These are phyloP conservation scores for Poliocrania exsul DNA, from an alignment of 2,797 vertebrate species.

Conservation along the genomic window DNA sequence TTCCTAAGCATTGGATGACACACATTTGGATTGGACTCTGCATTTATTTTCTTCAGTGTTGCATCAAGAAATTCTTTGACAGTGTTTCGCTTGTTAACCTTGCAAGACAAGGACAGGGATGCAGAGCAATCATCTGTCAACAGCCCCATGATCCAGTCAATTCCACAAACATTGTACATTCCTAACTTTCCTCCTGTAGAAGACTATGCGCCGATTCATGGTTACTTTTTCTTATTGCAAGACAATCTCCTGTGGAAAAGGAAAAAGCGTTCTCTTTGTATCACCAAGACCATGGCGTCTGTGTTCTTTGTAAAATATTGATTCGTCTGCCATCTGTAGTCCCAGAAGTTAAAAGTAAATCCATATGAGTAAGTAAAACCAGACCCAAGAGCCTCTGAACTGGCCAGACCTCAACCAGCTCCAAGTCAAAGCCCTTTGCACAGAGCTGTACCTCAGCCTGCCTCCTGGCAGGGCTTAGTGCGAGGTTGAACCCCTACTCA, in stretches of 20 bases:
- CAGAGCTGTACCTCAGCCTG: background rate
- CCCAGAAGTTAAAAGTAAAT: background rate
- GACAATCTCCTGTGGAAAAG: background rate
- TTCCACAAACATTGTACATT: background rate
- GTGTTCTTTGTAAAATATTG: slow-evolving; percentile 49
- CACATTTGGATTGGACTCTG: background rate
- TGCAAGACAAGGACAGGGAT: background rate
- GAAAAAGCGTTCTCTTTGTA: background rate
- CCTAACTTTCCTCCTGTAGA: background rate
- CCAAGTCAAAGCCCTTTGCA: background rate
- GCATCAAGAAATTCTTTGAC: background rate
- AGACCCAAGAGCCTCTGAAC: background rate
- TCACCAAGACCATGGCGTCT: background rate
- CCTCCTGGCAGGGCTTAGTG: background rate
- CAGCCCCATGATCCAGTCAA: background rate
- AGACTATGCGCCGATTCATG: background rate
- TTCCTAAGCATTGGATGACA: background rate
- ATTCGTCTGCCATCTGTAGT: slow-evolving; percentile 13
- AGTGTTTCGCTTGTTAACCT: background rate
- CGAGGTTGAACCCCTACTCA: accelerated
- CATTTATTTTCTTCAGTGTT: background rate
- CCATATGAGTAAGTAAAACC: background rate
- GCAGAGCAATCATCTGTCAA: accelerated
- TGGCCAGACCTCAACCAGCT: background rate
- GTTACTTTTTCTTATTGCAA: background rate